Evolutionary conservation across 2,797 vertebrate species (phyloP).

Genomic region (Anguilla pacifica): DNA sequence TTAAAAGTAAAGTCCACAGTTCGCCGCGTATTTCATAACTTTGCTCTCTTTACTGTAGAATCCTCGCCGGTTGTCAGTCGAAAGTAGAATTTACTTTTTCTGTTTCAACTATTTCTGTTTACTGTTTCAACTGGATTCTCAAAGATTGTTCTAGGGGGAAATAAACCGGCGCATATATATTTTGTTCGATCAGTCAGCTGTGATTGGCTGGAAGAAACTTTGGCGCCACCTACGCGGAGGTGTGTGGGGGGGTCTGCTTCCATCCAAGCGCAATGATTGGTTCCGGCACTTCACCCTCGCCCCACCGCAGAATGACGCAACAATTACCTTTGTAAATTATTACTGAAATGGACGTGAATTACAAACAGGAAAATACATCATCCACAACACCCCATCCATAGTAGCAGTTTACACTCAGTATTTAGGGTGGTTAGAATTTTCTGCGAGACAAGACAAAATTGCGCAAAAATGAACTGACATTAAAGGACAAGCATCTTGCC

Average conservation of each 20-base stretch:
- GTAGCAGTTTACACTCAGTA: background rate
- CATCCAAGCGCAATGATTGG: conserved; percentile 27
- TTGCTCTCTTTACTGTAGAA: background rate
- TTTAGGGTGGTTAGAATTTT: background rate
- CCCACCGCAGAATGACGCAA: background rate
- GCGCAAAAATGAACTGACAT: background rate
- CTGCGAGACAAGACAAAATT: background rate
- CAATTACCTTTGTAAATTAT: background rate
- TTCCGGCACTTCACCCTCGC: background rate
- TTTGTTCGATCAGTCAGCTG: conserved; percentile 5
- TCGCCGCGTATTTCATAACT: background rate
- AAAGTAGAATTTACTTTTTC: background rate
- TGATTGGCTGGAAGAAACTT: conserved; percentile 42
- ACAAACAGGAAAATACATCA: background rate
- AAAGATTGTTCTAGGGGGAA: conserved; percentile 11
- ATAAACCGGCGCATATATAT: conserved; percentile 38
- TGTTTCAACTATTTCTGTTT: background rate
- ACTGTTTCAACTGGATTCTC: background rate
- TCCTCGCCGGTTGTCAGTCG: background rate
- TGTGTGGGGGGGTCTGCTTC: conserved; percentile 38
- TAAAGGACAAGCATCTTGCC: background rate
- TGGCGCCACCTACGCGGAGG: conserved; percentile 4
- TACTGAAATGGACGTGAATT: background rate
- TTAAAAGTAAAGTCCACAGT: conserved; percentile 5
- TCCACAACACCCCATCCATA: background rate